These are phyloP conservation scores for Platygyra sinensis DNA, from an alignment of 64 coral and sea anemone species.

Conservation along the genomic window DNA sequence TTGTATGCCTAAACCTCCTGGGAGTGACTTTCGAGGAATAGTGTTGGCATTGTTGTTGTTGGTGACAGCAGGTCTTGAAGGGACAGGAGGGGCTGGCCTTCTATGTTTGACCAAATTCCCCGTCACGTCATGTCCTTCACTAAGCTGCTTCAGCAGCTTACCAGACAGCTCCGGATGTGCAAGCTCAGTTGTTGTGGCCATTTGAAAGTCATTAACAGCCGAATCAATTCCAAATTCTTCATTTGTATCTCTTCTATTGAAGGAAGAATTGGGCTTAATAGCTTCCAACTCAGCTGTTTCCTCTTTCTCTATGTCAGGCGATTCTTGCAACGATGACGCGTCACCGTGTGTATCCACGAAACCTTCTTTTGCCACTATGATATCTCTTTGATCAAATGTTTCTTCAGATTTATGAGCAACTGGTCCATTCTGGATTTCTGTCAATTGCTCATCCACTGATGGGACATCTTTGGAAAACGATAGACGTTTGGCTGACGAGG, in stretches of 20 bases:
- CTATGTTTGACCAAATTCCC: background rate
- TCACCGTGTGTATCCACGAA: background rate
- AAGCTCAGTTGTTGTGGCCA: background rate
- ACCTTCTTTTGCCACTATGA: background rate
- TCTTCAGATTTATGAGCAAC: background rate
- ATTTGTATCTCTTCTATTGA: background rate
- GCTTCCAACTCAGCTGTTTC: background rate
- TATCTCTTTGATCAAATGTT: background rate
- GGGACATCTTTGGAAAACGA: background rate
- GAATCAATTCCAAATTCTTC: background rate
- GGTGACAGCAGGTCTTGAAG: background rate
- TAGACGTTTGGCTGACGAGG: background rate
- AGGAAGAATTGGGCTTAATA: background rate
- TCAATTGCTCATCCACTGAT: background rate
- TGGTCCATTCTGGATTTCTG: background rate
- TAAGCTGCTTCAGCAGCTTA: background rate
- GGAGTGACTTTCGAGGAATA: background rate
- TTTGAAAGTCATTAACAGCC: background rate
- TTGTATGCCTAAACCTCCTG: conserved; percentile 20
- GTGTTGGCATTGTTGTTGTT: background rate
- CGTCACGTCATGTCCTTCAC: background rate
- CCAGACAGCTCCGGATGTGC: background rate
- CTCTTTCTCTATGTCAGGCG: background rate
- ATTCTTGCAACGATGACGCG: background rate
- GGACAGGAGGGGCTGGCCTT: conserved; percentile 32